phyloP scores from a whole-genome alignment of 2,797 vertebrate species.

The Macroramphosus scolopax region DNA sequence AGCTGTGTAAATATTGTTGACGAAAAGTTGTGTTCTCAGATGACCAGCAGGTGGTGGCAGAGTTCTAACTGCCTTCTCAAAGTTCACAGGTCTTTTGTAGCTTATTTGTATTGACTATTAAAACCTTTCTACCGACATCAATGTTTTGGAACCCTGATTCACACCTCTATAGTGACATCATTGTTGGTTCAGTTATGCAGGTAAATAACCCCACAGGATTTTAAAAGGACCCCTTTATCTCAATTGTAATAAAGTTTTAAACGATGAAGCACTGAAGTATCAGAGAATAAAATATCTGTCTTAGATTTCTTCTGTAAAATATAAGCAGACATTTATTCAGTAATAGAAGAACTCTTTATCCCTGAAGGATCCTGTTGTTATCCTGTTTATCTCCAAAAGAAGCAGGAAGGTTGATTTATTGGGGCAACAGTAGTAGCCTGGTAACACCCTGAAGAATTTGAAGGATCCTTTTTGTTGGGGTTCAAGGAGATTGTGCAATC shows the following conservation, averaged over 20 bases:
- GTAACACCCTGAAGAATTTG: neutral
- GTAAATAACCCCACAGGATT: too few species aligned
- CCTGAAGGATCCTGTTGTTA: neutral
- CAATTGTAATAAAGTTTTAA: too few species aligned
- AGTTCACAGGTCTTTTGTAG: constrained; percentile 47
- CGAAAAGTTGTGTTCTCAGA: constrained; percentile 16
- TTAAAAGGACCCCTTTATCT: too few species aligned
- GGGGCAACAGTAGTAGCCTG: neutral
- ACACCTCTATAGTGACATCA: too few species aligned
- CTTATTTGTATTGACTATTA: constrained; percentile 56
- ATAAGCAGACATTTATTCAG: neutral
- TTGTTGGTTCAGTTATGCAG: too few species aligned
- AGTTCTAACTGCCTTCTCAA: constrained; percentile 21
- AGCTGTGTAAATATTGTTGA: too few species aligned
- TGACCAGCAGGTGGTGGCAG: constrained; percentile 65
- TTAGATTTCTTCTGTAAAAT: too few species aligned
- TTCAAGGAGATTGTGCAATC: too few species aligned
- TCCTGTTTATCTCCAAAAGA: neutral
- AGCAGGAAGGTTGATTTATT: neutral
- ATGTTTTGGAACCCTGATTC: neutral
- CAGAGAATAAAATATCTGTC: too few species aligned
- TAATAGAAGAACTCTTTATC: neutral
- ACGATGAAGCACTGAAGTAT: too few species aligned
- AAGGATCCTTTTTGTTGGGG: neutral
- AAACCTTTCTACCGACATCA: constrained; percentile 44